Conservation (phyloP, 2,797 vertebrate genomes). For the Ibycter americanus region DNA sequence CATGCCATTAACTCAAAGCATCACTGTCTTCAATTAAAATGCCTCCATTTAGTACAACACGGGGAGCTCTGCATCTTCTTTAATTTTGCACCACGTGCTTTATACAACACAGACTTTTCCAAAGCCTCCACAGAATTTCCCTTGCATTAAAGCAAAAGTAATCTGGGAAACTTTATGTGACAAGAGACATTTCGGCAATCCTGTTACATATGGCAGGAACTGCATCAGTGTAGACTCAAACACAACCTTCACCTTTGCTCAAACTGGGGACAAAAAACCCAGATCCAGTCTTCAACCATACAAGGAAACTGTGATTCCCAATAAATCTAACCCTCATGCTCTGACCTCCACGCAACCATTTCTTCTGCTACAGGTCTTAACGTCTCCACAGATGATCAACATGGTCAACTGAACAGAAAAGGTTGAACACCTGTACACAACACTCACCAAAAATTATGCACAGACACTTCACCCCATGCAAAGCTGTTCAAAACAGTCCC, state of each 20-base stretch:
- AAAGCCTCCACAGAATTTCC: background rate
- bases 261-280: background rate
- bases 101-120: background rate
- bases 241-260: background rate
- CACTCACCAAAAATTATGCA: background rate
- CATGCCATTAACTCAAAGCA: background rate
- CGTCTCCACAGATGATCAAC: background rate
- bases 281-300: background rate
- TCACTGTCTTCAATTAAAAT: background rate
- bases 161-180: background rate
- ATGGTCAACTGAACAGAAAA: background rate
- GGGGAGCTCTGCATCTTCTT: background rate
- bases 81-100: accelerated
- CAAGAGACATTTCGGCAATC: accelerated
- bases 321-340: background rate
- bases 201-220: background rate
- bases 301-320: background rate
- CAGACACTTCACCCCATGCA: background rate
- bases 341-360: background rate
- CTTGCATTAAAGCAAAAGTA: accelerated
- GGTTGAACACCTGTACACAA: background rate
- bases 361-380: background rate
- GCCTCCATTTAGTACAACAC: accelerated
- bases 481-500: background rate
- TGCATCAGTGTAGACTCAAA: background rate